Evolutionary conservation across 2,797 vertebrate species (phyloP), one percentile per base, ranked within the genome.

Genomic region (Schizopygopsis malacanthus): DNA sequence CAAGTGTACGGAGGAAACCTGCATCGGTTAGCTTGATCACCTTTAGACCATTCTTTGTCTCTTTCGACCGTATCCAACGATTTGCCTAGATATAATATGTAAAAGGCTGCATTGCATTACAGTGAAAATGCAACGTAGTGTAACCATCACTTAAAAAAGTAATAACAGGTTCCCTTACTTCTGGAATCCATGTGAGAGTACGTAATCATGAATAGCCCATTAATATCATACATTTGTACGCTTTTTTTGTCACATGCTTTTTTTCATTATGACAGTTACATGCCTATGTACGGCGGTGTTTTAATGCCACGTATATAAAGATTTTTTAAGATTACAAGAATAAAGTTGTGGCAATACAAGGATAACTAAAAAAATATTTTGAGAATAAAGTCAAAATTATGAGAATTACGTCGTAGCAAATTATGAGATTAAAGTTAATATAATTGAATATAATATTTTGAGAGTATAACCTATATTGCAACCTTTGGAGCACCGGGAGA

Each of bases 11-110:
- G 12, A 97, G 94, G 86, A 97, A 97, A 79, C 87, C 93, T 25
- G 85, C 61, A 79, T 97, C 96, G 0, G 96, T 97, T 37, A 97
- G 93, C 89, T 97, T 97, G 91, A 97, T 96, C 87, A 97, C 93
- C 86, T 97, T 97, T 56, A 98, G 93, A 22, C 95, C 95, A 56
- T 92, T 92, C 89, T 92, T 96, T 50, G 89, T 90, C 91, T 97
- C 96, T 89, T 95, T 96, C 81, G 95, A 94, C 73, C 96, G 94
- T 88, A 98, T 97, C 96, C 96, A 98, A 33, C 94, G 94, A 89
- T 97, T 97, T 8, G 96, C 95, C 96, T 97, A 83, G 4, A 88
- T 39, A 11, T 11, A 61, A 73, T 18, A n/a, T 28, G 13, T 4
- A 47, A 75, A 45, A 47, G n/a, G 9, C 20, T 41, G 18, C 4